phyloP scores from a whole-genome alignment of 2,888 invertebrate species.

The Calliopum simillimum region DNA sequence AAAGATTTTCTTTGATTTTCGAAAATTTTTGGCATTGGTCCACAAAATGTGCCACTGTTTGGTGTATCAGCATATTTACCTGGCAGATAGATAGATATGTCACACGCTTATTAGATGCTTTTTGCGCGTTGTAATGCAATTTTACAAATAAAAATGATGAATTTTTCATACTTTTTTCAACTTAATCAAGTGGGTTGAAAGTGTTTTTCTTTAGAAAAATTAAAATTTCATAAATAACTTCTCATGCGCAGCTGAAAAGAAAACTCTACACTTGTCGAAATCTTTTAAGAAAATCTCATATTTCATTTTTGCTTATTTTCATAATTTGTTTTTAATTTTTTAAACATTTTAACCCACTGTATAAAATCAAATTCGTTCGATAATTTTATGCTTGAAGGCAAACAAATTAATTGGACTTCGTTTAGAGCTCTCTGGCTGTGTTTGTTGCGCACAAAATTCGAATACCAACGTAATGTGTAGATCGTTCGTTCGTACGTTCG shows the following conservation, averaged over 20 bases:
- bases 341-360: slow-evolving; percentile 8
- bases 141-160: too few relatives aligned
- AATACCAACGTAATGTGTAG: too few relatives aligned
- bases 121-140: background rate
- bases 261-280: too few relatives aligned
- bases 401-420: slow-evolving; percentile 40
- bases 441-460: too few relatives aligned
- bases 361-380: slow-evolving; percentile 32
- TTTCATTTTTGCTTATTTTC: background rate
- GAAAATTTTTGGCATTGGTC: slow-evolving; percentile 42
- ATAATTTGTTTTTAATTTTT: background rate
- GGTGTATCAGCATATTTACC: slow-evolving; percentile 38
- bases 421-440: slow-evolving; percentile 16
- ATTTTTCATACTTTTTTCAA: background rate
- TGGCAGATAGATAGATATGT: slow-evolving; percentile 49
- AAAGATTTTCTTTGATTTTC: slow-evolving; percentile 12
- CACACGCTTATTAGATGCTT: slow-evolving; percentile 56
- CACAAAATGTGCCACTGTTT: background rate
- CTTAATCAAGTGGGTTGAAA: too few relatives aligned
- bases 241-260: too few relatives aligned
- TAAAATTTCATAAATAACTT: too few relatives aligned
- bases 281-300: too few relatives aligned
- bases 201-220: too few relatives aligned
- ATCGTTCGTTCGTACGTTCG: background rate
- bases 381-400: slow-evolving; percentile 38